phyloP scores from a whole-genome alignment of 2,113 vertebrate genomes.

The Chrysemys picta region DNA sequence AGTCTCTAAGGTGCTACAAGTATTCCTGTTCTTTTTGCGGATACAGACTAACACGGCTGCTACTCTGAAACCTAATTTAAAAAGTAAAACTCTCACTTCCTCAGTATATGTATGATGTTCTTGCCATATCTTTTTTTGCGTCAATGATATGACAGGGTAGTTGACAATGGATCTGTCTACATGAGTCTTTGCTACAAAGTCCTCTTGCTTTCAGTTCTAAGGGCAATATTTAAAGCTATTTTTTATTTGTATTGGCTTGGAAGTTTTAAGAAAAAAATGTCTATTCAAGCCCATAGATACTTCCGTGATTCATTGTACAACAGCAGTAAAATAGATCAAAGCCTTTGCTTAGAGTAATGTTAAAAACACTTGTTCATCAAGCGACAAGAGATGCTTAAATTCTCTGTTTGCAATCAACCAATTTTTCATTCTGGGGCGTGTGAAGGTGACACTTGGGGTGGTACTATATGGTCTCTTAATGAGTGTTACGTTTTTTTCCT shows the following conservation, averaged over 20 bases:
- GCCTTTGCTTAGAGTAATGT: background rate
- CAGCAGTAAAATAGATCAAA: conserved; percentile 4
- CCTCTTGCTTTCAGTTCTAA: background rate
- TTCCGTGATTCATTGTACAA: background rate
- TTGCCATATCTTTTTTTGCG: background rate
- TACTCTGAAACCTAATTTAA: background rate
- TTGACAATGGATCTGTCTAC: background rate
- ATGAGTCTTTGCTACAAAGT: background rate
- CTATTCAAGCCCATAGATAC: background rate
- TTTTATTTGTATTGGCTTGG: background rate
- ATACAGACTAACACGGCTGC: no score
- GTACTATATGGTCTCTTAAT: background rate
- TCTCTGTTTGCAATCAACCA: background rate
- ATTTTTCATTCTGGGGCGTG: background rate
- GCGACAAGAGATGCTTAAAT: background rate
- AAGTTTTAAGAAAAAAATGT: background rate
- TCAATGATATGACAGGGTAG: background rate
- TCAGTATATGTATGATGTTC: background rate
- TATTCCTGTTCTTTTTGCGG: no score
- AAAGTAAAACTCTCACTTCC: background rate
- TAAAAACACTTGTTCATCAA: background rate
- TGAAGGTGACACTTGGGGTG: background rate
- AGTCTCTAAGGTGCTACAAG: no score
- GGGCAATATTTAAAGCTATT: fast-evolving
- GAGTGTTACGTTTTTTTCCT: background rate